Percentiles rank a stretch among this genome's conserved stretches.
These are phyloP conservation scores for Cheilinus undulatus DNA, from an alignment of 2,113 vertebrate species.

Conservation along the genomic window DNA sequence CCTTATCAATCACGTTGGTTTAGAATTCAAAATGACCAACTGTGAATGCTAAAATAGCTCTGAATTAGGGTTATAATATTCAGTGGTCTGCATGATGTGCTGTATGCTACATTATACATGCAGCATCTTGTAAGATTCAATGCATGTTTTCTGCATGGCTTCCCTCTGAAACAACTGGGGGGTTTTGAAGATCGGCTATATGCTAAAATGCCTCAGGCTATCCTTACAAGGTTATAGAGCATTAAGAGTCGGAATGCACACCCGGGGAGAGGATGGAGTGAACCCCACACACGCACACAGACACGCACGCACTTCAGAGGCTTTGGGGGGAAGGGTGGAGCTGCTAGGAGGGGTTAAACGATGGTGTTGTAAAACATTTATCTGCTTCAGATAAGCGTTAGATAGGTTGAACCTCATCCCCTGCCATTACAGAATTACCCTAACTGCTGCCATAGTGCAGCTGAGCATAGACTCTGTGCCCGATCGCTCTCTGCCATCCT, in stretches of 20 bases:
- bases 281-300: conserved; percentile 33
- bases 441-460: conserved; percentile 75
- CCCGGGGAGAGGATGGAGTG: conserved; percentile 54
- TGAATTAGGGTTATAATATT: conserved; percentile 64
- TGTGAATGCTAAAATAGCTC: conserved; percentile 35
- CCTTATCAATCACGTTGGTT: conserved; percentile 50
- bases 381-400: conserved; percentile 78
- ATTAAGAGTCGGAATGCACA: conserved; percentile 75
- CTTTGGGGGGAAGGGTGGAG: conserved; percentile 45
- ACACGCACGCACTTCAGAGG: conserved; percentile 26
- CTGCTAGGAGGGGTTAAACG: conserved; percentile 77
- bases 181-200: conserved; percentile 70
- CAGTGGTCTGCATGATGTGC: conserved; percentile 64
- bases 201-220: conserved; percentile 75
- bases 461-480: conserved; percentile 68
- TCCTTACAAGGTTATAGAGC: conserved; percentile 79
- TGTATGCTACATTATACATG: conserved; percentile 81
- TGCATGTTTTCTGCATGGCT: conserved; percentile 80
- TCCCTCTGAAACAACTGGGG: conserved; percentile 73
- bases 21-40: conserved; percentile 16
- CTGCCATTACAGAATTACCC: conserved; percentile 84
- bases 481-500: conserved; percentile 70
- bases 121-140: conserved; percentile 79
- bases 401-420: conserved; percentile 75
- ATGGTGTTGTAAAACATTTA: conserved; percentile 83